Base-by-base conservation (phyloP, 2,888 invertebrate genomes). In the Hecatera dysodea region DNA sequence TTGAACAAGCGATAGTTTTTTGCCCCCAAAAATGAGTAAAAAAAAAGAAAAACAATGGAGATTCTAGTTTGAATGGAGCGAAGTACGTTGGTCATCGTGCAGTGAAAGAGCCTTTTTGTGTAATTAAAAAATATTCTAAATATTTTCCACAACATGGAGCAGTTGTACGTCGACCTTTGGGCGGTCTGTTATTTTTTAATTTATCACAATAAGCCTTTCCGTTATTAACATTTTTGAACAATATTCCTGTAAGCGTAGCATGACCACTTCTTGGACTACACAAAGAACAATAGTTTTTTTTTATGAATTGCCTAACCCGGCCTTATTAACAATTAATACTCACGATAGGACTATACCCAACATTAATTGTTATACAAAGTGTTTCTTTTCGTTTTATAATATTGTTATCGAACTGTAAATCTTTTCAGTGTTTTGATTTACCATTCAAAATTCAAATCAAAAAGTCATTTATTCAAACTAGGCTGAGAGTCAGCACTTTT, bases 141-240 rank as follows among this genome's bases (percentile, higher is more conserved):
- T 46, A 53, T 39, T 74, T 64, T 63, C 44, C 52, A 42, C n/a
- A 27, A 6, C n/a, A 67, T 33, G 17, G 12, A 53, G 17, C 53
- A 19, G n/a, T n/a, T n/a, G n/a, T 2, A n/a, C 33, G 15, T 3
- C 6, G 2, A 48, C 60, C 53, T 22, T 46, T 48, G 36, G 11
- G 44, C 19, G 39, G 60, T 59, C 19, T 68, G 72, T 68, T 44
- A 63, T 75, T 73, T 72, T 60, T 66, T 65, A 71, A 80, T 80
- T 75, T 56, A 55, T 56, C 19, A 46, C 27, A 15, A 48, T 17
- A 12, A 59, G 29, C 24, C n/a, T 48, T 72, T 67, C 33, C 53
- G 27, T 62, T 27, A 55, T 39, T 50, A 57, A 63, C 33, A 57
- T 62, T 33, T 67, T 48, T 29, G 3, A 4, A 50, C 29, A 24